phyloP scores from a whole-genome alignment of 2,888 invertebrate genomes.

The Plemyria rubiginata region DNA sequence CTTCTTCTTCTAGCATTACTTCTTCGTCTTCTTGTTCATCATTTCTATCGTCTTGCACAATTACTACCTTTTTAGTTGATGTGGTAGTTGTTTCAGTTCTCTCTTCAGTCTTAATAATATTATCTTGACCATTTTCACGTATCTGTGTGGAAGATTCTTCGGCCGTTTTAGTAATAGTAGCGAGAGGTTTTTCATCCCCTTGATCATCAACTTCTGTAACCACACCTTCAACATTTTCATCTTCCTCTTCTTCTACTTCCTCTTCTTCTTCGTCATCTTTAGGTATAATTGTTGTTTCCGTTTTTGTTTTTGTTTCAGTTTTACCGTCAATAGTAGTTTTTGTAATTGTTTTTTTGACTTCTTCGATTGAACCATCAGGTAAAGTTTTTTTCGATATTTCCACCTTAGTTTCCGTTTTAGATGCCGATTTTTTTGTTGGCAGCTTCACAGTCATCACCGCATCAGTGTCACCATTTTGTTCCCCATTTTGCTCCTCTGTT shows the following conservation, averaged over 20 bases:
- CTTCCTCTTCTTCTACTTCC: slow-evolving; percentile 59
- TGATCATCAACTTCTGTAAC: slow-evolving; percentile 48
- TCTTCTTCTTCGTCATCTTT: slow-evolving; percentile 67
- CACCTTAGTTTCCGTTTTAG: slow-evolving; percentile 76
- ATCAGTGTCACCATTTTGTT: slow-evolving; percentile 67
- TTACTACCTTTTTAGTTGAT: slow-evolving; percentile 66
- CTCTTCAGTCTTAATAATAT: slow-evolving; percentile 66
- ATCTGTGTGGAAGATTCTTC: slow-evolving; percentile 44
- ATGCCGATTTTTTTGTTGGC: slow-evolving; percentile 70
- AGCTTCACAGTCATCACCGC: slow-evolving; percentile 70
- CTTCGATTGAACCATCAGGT: slow-evolving; percentile 73
- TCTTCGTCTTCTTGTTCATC: slow-evolving; percentile 55
- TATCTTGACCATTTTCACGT: slow-evolving; percentile 51
- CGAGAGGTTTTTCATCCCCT: slow-evolving; percentile 45
- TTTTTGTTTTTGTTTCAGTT: slow-evolving; percentile 74
- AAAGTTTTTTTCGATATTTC: slow-evolving; percentile 70
- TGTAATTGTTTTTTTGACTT: slow-evolving; percentile 75
- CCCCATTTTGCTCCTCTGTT: slow-evolving; percentile 64
- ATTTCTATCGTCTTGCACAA: slow-evolving; percentile 59
- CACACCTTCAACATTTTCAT: slow-evolving; percentile 49
- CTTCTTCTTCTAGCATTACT: slow-evolving; percentile 43
- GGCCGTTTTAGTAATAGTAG: slow-evolving; percentile 38
- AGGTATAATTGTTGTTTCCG: slow-evolving; percentile 71
- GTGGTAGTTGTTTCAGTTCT: slow-evolving; percentile 63
- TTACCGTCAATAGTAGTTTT: slow-evolving; percentile 76